Evolutionary conservation across 53 echinoderm and acorn worm species (phyloP).

Genomic region (Stichopus horrens): DNA sequence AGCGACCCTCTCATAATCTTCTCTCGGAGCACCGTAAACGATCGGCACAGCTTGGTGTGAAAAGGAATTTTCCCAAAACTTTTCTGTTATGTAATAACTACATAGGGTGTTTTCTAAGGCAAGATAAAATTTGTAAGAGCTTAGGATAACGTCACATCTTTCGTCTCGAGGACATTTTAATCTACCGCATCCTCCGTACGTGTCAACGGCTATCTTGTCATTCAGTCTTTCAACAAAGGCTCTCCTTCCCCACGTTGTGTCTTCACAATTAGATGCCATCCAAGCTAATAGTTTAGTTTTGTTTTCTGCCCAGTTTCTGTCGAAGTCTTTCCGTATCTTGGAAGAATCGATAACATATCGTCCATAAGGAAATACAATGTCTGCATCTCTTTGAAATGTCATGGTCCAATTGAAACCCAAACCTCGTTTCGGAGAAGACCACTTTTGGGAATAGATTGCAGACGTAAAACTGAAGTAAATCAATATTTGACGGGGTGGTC

Average conservation of each 20-base stretch:
- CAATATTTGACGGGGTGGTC: constrained; percentile 7
- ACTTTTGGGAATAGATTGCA: neutral
- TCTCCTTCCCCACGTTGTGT: neutral
- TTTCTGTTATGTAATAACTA: constrained; percentile 34
- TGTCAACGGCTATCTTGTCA: neutral
- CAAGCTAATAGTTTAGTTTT: constrained; percentile 18
- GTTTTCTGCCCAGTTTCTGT: constrained; percentile 24
- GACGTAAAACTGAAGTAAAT: neutral
- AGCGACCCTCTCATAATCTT: constrained; percentile 14
- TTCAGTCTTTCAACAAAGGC: constrained; percentile 6
- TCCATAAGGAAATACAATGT: constrained; percentile 19
- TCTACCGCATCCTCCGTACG: constrained; percentile 18
- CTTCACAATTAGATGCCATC: constrained; percentile 17
- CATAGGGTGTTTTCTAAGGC: constrained; percentile 29
- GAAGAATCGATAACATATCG: neutral
- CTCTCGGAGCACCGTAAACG: constrained; percentile 14
- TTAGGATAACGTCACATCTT: neutral
- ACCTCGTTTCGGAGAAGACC: neutral
- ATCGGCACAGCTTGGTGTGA: constrained; percentile 8
- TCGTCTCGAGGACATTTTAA: neutral
- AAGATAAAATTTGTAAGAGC: constrained; percentile 29
- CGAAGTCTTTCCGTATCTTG: neutral
- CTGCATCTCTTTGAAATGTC: constrained; percentile 1
- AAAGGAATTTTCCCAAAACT: constrained; percentile 26
- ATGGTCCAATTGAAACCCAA: constrained; percentile 17